Evolutionary conservation across 2,797 vertebrate species (phyloP).

Genomic region (Meda fulgida): DNA sequence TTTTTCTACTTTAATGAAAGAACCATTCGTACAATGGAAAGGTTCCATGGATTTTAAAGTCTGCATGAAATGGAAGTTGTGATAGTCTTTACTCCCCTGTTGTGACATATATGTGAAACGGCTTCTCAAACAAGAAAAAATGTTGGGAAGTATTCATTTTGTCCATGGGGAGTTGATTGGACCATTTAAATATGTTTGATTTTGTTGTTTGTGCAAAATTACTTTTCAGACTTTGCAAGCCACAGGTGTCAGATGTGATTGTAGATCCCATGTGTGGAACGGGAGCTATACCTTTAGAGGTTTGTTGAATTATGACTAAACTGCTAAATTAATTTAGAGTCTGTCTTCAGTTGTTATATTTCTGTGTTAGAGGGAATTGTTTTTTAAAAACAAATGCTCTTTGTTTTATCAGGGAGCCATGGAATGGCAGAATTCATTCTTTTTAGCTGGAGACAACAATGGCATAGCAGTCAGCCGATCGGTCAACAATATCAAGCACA

Average conservation of each 20-base stretch:
- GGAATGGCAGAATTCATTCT: conserved; percentile 88
- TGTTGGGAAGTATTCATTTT: no score
- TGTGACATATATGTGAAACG: not conserved
- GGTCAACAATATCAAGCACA: conserved; percentile 88
- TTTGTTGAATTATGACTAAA: conserved; percentile 66
- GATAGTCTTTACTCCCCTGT: not conserved
- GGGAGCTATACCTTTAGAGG: conserved; percentile 96
- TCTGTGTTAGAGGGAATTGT: not conserved
- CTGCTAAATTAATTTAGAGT: not conserved
- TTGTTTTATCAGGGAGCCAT: conserved; percentile 83
- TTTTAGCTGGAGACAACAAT: conserved; percentile 93
- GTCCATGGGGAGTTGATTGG: no score
- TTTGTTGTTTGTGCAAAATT: not conserved
- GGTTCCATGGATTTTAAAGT: not conserved
- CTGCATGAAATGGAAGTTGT: not conserved
- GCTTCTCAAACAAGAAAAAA: no score
- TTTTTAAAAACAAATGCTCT: not conserved
- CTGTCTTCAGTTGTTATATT: not conserved
- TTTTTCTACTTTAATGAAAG: not conserved
- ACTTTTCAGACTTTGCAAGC: conserved; percentile 87
- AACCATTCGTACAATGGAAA: not conserved
- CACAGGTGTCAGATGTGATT: conserved; percentile 88
- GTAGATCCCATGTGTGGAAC: conserved; percentile 98
- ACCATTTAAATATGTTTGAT: no score
- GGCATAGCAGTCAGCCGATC: conserved; percentile 91